Base-by-base conservation (phyloP, 2,888 invertebrate genomes). In the Dysmachus trigonus region DNA sequence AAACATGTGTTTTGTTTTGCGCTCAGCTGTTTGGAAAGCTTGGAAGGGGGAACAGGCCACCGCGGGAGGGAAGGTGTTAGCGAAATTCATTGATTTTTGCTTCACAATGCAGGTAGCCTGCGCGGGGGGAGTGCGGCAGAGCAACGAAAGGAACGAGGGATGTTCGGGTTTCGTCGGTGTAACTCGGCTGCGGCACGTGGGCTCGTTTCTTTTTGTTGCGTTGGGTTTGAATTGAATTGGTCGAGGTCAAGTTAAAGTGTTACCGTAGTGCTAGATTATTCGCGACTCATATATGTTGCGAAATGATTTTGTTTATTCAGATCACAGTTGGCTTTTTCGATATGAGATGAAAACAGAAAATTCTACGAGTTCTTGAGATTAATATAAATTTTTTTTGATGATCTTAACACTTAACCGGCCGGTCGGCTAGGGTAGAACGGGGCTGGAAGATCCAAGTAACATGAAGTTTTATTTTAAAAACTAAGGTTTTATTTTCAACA, bases 71-170 rank as follows among this genome's bases (percentile, higher is more conserved):
- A 10, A 41, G 2, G 4, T 15, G 38, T 33, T 33, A 18, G 22
- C 38, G 6, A 76, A 22, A 33, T 41, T 76, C 76, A 76, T 76
- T 38, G 76, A 76, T 76, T 76, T 76, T 76, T 38, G 27, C n/a
- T 31, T 15, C 47, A 18, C 6, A 47, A 47, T 1, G 47, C 1
- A n/a, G n/a, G n/a, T 47, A 0, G 3, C 38, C 15, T 41, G 38
- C 38, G 38, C 0, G 38, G 2, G 7, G 15, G 38, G 13, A 10
- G 38, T 3, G 38, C 10, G 2, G 38, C 38, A 38, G 38, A 8
- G 38, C 13, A 41, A 3, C 3, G 15, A 10, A 41, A 15, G 38
- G 38, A 38, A 2, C 13, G 2, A 13, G 13, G 13, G 13, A 0
- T 38, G 38, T 15, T 41, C 38, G 38, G 15, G 3, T 51, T 22